These are phyloP conservation scores for Calliopum simillimum DNA, from an alignment of 2,888 invertebrate genomes.

Conservation along the genomic window DNA sequence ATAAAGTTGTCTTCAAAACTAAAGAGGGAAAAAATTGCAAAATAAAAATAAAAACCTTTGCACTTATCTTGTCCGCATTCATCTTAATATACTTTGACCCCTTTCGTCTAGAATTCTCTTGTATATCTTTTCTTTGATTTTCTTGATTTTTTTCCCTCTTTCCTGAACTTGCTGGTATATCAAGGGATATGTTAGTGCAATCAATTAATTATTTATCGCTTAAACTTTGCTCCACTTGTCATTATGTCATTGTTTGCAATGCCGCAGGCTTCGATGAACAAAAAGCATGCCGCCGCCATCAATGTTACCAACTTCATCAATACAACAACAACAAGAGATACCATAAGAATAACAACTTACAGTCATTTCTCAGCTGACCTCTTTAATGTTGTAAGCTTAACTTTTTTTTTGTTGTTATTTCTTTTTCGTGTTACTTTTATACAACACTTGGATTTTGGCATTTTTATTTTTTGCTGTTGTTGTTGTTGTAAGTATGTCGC, in stretches of 20 bases:
- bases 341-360: slow-evolving; percentile 4
- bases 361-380: slow-evolving; percentile 53
- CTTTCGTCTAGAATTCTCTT: neutral
- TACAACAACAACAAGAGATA: slow-evolving; percentile 38
- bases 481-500: slow-evolving; percentile 2
- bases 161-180: slow-evolving; percentile 9
- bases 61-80: slow-evolving; percentile 5
- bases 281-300: slow-evolving; percentile 37
- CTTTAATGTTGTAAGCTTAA: slow-evolving; percentile 59
- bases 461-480: slow-evolving; percentile 34
- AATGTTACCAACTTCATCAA: slow-evolving; percentile 61
- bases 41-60: slow-evolving; percentile 17
- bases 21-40: neutral
- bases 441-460: slow-evolving; percentile 27
- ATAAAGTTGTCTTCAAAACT: neutral
- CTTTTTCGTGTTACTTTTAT: slow-evolving; percentile 32
- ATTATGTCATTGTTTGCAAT: slow-evolving; percentile 63
- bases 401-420: slow-evolving; percentile 48
- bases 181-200: slow-evolving; percentile 44
- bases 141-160: neutral
- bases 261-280: slow-evolving; percentile 26
- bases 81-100: slow-evolving; percentile 23
- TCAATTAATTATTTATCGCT: slow-evolving; percentile 67
- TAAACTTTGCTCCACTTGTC: slow-evolving; percentile 66
- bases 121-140: neutral